Base-by-base conservation (phyloP, 2,888 invertebrate species). In the Neocrepidodera transversa region DNA sequence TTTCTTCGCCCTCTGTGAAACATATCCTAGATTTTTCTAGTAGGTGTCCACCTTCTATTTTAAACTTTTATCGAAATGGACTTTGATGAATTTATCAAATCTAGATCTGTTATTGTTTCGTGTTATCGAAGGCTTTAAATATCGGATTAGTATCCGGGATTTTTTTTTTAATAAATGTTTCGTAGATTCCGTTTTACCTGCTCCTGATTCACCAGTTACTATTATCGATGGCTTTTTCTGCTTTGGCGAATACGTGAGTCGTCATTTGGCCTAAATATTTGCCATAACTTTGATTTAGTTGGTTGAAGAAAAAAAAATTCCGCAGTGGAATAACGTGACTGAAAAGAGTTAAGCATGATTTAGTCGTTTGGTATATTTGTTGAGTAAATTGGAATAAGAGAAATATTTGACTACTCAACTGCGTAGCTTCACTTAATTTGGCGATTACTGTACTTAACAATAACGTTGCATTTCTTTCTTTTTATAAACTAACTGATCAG, bases 71-170 rank as follows among this genome's bases (percentile, higher is more conserved):
- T 91, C 92, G 81, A 98, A 98, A 81, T 98, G 98, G 14, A 99
- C 96, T 80, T 98, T 97, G 83, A 99, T 97, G 81, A 99, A 98
- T 82, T 98, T 98, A 64, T 98, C 98, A 82, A 99, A 99, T 53
- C 98, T 88, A 40, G 67, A 67, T 45, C 67, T 67, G 67, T 71
- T 71, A 85, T 99, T 98, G 82, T 80, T 98, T 99, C 0, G 97
- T 97, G 82, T 97, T 97, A 47, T 97, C 97, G 80, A 97, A 97
- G 6, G 95, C 93, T 81, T 97, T 97, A 54, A 97, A 82, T 47
- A 97, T 90, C 1, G 97, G 97, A 80, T 96, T 97, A 7, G 96
- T 96, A 79, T 97, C 96, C 18, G 97, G 83, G 74, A 98, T 97
- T 81, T 95, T 93, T 80, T 94, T 92, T 94, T 89, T 35, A 98